Evolutionary conservation across 1,140 invertebrate genomes (phyloP), one percentile per base, ranked within the genome.

Genomic region (Yoshiicerus persimilis): DNA sequence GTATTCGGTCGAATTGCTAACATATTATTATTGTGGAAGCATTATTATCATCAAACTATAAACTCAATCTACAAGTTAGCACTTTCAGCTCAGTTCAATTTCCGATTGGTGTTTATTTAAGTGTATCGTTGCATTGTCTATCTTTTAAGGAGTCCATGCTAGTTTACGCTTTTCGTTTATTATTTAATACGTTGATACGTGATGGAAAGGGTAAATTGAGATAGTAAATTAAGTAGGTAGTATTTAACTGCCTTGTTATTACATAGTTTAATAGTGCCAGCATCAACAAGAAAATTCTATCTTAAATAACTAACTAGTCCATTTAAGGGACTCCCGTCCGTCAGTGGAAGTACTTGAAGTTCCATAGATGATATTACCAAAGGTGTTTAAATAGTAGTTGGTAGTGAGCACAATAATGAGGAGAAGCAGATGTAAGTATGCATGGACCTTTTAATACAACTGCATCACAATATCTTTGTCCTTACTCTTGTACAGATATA

Each of bases 21-120:
- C 75, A 70, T 70, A 70, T 70, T 70, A 70, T 70, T 80, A 80
- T 80, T 80, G 30, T 80, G 32, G 10, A 27, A 70, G 64, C 75
- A 38, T 80, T 80, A 80, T 38, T 38, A 80, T 80, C 75, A 80
- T 80, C 38, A 80, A 80, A 32, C 30, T 38, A 80, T 80, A 34
- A 80, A 38, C 75, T 80, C 75, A 80, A 34, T 36, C 75, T 80
- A 80, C 75, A 80, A 80, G 75, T 80, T 80, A 80, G 34, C 75
- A 80, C 75, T 80, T 80, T 5, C 34, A 80, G n/a, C 75, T 23
- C 75, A 38, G 16, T 80, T 80, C 75, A 80, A 80, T 80, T 80
- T 80, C 75, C 75, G 75, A 80, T 38, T 80, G 32, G 75, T 34
- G n/a, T 80, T 34, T 38, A 20, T 16, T 80, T 80, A 13, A n/a